A percentile compares a stretch with the other conserved stretches of the same genome.
Conservation (phyloP, 1,140 invertebrate genomes). For the Magallana ariakensis region DNA sequence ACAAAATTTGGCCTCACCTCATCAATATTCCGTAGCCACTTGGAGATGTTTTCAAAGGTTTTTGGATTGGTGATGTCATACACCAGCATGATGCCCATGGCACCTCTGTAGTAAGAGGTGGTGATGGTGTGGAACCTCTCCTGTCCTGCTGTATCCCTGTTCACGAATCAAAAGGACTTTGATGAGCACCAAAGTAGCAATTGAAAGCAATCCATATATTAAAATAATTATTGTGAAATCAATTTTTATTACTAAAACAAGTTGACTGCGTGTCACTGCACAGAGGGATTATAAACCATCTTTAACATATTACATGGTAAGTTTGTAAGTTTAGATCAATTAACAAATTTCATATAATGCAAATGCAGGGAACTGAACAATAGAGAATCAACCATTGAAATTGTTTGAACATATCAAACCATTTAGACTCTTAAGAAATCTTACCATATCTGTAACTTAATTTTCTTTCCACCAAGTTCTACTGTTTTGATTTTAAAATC, state of each 20-base stretch:
- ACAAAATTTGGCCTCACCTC: slow-evolving; percentile 81
- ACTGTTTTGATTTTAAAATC: slow-evolving; percentile 99
- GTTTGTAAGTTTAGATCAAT: no score
- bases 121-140: slow-evolving; percentile 85
- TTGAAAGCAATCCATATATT: background rate
- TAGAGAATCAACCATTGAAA: no score
- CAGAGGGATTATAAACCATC: no score
- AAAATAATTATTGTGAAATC: background rate
- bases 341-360: no score
- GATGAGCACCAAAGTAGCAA: background rate
- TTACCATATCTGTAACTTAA: slow-evolving; percentile 98
- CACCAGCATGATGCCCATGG: slow-evolving; percentile 95
- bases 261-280: no score
- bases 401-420: no score
- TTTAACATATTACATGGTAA: no score
- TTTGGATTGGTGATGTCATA: slow-evolving; percentile 99
- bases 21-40: slow-evolving; percentile 99
- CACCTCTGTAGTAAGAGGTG: slow-evolving; percentile 84
- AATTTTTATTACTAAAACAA: no score
- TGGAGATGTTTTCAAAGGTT: slow-evolving; percentile 99
- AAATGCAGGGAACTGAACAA: no score
- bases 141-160: slow-evolving; percentile 84
- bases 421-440: slow-evolving; percentile 60
- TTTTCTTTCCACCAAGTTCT: slow-evolving; percentile 98
- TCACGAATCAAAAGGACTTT: background rate